These are phyloP conservation scores for Stichodactyla mertensii DNA, from an alignment of 64 coral and sea anemone genomes.

Conservation along the genomic window DNA sequence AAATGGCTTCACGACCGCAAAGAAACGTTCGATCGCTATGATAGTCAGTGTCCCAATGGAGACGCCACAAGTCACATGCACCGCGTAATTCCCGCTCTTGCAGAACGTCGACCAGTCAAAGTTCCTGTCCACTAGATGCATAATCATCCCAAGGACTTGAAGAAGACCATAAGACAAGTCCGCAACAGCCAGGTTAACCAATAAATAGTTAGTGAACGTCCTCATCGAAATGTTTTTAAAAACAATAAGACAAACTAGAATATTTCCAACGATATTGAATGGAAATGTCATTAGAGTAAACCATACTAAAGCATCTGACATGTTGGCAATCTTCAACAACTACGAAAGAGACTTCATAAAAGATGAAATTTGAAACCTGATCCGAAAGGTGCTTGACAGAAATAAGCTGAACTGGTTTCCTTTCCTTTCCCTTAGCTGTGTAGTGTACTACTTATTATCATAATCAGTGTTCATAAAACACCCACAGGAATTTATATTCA, in stretches of 20 bases:
- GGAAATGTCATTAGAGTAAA: neutral
- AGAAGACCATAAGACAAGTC: slow-evolving; percentile 23
- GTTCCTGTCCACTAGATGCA: neutral
- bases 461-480: neutral
- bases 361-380: neutral
- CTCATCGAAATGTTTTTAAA: slow-evolving; percentile 27
- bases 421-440: neutral
- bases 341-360: neutral
- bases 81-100: neutral
- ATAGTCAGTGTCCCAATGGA: slow-evolving; percentile 12
- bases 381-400: neutral
- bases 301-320: neutral
- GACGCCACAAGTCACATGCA: slow-evolving; percentile 5
- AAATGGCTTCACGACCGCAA: slow-evolving; percentile 16
- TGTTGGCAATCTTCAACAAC: neutral
- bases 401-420: neutral
- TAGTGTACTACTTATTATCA: neutral
- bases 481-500: neutral
- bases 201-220: slow-evolving; percentile 32
- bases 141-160: neutral
- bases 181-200: slow-evolving; percentile 38
- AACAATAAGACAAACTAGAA: slow-evolving; percentile 36
- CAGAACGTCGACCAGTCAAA: slow-evolving; percentile 10
- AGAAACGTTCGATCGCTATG: slow-evolving; percentile 2
- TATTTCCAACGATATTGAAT: slow-evolving; percentile 40